Evolutionary conservation across 2,797 vertebrate species (phyloP).

Genomic region (Lacerta agilis): DNA sequence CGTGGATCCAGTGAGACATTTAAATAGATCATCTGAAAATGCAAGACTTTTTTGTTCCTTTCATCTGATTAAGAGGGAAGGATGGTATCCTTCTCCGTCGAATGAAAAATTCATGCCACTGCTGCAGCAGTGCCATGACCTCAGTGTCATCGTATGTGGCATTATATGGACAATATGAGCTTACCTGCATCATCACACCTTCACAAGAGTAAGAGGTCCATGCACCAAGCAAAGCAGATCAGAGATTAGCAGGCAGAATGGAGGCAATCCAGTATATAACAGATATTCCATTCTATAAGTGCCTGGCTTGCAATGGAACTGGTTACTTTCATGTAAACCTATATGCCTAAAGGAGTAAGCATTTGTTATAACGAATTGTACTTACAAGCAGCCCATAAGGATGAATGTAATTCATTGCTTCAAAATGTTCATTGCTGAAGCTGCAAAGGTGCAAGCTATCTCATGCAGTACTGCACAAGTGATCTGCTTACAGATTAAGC

Average conservation of each 20-base stretch:
- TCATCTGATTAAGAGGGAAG: not conserved
- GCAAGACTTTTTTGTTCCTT: not conserved
- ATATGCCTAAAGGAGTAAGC: too few relatives aligned
- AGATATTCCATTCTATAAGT: not conserved
- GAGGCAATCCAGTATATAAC: not conserved
- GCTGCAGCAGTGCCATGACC: not conserved
- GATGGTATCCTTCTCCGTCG: not conserved
- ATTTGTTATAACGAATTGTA: too few relatives aligned
- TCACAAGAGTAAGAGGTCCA: not conserved
- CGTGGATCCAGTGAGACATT: constrained; percentile 25
- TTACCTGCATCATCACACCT: not conserved
- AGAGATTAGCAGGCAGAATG: not conserved
- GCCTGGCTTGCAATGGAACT: too few relatives aligned
- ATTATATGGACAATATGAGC: not conserved
- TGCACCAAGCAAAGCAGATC: not conserved
- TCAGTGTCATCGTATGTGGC: not conserved
- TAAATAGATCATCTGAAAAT: constrained; percentile 1
- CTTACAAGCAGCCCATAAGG: too few relatives aligned
- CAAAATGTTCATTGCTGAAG: not conserved
- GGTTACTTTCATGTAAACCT: too few relatives aligned
- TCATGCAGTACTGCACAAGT: too few relatives aligned
- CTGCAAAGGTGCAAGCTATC: not conserved
- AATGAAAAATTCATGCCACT: not conserved
- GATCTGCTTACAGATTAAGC: too few relatives aligned
- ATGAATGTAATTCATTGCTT: not conserved